These are phyloP conservation scores for Anas flavirostris DNA, from an alignment of 2,797 vertebrate species.

Conservation along the genomic window DNA sequence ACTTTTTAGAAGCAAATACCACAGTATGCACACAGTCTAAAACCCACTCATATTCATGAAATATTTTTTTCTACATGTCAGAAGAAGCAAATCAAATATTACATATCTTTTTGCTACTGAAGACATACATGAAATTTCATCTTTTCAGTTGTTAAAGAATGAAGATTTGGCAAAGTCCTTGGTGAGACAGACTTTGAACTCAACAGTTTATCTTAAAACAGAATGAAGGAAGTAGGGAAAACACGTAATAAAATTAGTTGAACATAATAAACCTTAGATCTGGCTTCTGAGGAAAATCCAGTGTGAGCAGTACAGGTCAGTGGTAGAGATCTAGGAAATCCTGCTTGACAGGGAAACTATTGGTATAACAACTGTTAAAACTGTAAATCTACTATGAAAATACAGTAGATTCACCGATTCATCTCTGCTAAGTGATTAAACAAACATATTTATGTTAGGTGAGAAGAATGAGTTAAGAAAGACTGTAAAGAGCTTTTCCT, in stretches of 20 bases:
- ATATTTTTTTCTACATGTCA: neutral
- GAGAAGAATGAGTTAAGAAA: neutral
- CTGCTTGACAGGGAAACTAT: neutral
- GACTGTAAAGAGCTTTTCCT: neutral
- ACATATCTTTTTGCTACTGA: neutral
- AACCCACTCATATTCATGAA: neutral
- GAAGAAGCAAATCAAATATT: neutral
- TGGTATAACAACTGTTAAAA: neutral
- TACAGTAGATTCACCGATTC: neutral
- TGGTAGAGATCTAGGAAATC: neutral
- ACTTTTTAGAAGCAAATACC: neutral
- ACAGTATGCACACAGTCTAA: neutral
- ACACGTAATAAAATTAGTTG: accelerated
- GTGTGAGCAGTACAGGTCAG: neutral
- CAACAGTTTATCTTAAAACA: neutral
- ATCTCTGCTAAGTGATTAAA: neutral
- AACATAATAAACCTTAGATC: neutral
- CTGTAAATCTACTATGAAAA: neutral
- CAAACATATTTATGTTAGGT: neutral
- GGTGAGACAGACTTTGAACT: neutral
- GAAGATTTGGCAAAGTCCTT: neutral
- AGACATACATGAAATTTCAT: too few species aligned
- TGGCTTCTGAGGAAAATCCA: neutral
- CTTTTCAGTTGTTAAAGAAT: neutral
- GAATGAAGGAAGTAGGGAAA: neutral